These are phyloP conservation scores for Sarcophilus harrisii DNA, from an alignment of 2,797 vertebrate species.

Conservation along the genomic window DNA sequence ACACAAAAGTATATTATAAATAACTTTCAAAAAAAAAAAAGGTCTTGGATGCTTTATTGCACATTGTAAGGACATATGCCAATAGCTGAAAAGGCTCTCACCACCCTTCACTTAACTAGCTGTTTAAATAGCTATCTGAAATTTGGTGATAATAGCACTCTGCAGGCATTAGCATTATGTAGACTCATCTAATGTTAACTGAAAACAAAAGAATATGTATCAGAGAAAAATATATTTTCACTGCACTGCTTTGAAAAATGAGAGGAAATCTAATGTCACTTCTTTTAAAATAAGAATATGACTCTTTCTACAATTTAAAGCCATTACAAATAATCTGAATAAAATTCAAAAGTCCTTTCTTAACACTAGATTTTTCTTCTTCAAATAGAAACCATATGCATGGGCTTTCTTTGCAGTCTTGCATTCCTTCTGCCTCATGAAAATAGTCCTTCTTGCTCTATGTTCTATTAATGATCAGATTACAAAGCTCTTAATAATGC, in stretches of 20 bases:
- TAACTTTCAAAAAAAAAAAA: constrained; percentile 83
- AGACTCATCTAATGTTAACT: constrained; percentile 68
- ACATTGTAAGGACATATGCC: constrained; percentile 82
- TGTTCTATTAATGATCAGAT: not conserved
- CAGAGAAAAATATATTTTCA: constrained; percentile 50
- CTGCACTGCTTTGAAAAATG: constrained; percentile 20
- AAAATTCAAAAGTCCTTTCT: constrained; percentile 66
- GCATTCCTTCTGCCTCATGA: constrained; percentile 67
- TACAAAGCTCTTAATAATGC: constrained; percentile 5
- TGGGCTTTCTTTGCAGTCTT: constrained; percentile 57
- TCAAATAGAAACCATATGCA: constrained; percentile 61
- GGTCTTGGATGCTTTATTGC: constrained; percentile 84
- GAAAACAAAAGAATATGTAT: constrained; percentile 37
- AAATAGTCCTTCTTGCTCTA: constrained; percentile 70
- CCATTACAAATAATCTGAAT: constrained; percentile 70
- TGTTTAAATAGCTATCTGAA: constrained; percentile 70
- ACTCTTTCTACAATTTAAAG: constrained; percentile 73
- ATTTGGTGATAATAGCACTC: constrained; percentile 54
- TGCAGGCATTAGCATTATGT: constrained; percentile 63
- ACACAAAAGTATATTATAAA: constrained; percentile 86
- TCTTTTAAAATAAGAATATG: constrained; percentile 60
- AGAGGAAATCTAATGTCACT: constrained; percentile 14
- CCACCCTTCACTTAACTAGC: constrained; percentile 65
- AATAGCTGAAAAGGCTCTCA: constrained; percentile 73
- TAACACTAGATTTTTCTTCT: constrained; percentile 61